Evolutionary conservation across 2,797 vertebrate species (phyloP).

Genomic region (Orestias chungarensis): DNA sequence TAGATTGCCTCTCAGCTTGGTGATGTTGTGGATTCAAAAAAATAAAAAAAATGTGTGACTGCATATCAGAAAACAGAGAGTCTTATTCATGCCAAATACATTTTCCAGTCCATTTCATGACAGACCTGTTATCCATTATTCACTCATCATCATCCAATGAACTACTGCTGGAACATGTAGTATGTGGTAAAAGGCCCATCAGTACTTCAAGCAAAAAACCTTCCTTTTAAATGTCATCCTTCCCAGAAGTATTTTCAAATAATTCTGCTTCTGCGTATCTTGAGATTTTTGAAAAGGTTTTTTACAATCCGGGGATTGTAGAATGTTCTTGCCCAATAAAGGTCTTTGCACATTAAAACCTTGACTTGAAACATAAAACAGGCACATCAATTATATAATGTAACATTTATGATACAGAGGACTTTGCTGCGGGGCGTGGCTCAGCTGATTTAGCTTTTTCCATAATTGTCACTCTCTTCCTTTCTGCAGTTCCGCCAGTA

Average conservation of each 20-base stretch:
- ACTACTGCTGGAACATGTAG: conserved; percentile 24
- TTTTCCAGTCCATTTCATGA: conserved; percentile 23
- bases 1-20: conserved; percentile 60
- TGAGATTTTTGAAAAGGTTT: conserved; percentile 32
- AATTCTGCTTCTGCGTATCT: conserved; percentile 10
- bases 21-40: conserved; percentile 35
- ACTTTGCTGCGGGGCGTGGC: neutral
- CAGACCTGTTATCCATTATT: conserved; percentile 23
- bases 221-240: conserved; percentile 45
- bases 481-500: conserved; percentile 87
- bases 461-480: neutral
- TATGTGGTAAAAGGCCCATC: conserved; percentile 26
- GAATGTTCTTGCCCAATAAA: conserved; percentile 22
- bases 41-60: conserved; percentile 23
- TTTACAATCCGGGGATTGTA: conserved; percentile 36
- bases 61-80: conserved; percentile 16
- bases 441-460: neutral
- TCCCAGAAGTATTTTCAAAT: conserved; percentile 32
- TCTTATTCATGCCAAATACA: conserved; percentile 25
- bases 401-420: neutral
- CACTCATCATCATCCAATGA: conserved; percentile 12
- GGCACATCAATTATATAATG: conserved; percentile 7
- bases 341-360: conserved; percentile 7
- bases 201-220: conserved; percentile 28
- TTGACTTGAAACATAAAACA: conserved; percentile 2